Percentiles rank a stretch among this genome's conserved stretches.
These are phyloP conservation scores for Trypoxylus dichotomus DNA, from an alignment of 1,140 invertebrate species.

Conservation along the genomic window DNA sequence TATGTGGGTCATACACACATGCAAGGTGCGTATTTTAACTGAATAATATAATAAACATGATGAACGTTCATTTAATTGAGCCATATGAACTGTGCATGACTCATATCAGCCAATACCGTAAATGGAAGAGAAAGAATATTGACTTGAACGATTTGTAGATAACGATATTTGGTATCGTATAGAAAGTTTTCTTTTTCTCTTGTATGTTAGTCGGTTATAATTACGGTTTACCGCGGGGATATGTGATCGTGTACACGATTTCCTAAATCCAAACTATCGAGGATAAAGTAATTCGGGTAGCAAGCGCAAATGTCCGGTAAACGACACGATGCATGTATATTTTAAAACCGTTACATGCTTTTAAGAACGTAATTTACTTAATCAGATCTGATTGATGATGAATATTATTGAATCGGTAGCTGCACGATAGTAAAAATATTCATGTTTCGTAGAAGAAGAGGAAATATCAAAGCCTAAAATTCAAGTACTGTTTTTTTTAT, in stretches of 20 bases:
- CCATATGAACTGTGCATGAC: neutral
- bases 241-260: neutral
- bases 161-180: neutral
- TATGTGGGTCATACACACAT: no score
- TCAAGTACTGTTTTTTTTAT: no score
- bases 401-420: no score
- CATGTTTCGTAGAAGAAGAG: no score
- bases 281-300: neutral
- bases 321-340: no score
- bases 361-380: no score
- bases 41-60: neutral
- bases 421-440: no score
- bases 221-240: neutral
- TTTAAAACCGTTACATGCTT: no score
- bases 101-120: neutral
- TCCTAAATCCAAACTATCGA: neutral
- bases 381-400: no score
- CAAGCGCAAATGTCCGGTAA: neutral
- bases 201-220: neutral
- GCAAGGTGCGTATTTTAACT: neutral
- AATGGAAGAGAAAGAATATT: neutral
- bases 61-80: neutral
- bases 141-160: neutral
- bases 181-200: neutral
- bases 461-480: no score